These are phyloP conservation scores for Rambutsinella grinnellia DNA, from an alignment of 2,888 invertebrate genomes.

Conservation along the genomic window DNA sequence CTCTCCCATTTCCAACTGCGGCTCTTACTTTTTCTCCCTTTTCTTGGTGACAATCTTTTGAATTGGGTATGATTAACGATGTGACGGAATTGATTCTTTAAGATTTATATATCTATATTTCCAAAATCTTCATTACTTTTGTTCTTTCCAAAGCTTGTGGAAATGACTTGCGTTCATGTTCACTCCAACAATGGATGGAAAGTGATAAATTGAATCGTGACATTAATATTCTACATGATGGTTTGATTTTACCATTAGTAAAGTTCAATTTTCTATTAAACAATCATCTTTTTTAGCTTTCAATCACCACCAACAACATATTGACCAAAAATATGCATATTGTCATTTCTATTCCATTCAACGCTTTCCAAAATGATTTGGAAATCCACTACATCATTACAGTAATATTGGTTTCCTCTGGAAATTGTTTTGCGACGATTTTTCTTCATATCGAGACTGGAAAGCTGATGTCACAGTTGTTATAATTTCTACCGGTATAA, in stretches of 20 bases:
- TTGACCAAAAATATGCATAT: background rate
- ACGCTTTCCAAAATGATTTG: no score
- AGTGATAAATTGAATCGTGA: conserved; percentile 64
- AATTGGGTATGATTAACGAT: background rate
- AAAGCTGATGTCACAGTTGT: no score
- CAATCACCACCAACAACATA: background rate
- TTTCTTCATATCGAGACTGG: no score
- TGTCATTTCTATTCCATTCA: background rate
- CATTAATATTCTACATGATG: conserved; percentile 1
- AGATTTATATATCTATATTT: background rate
- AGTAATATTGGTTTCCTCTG: no score
- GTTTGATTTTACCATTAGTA: background rate
- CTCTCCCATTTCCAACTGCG: background rate
- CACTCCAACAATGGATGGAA: conserved; percentile 27
- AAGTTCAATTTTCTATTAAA: background rate
- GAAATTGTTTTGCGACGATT: no score
- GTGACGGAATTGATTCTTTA: background rate
- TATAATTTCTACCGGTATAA: no score
- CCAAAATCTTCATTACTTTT: background rate
- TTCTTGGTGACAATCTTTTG: background rate
- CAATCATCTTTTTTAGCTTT: no score
- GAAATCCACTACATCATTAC: no score
- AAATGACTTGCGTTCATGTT: conserved; percentile 15
- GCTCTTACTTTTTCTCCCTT: background rate
- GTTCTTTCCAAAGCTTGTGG: background rate